Conservation (phyloP, 2,113 vertebrate genomes). For the Geococcyx californianus region DNA sequence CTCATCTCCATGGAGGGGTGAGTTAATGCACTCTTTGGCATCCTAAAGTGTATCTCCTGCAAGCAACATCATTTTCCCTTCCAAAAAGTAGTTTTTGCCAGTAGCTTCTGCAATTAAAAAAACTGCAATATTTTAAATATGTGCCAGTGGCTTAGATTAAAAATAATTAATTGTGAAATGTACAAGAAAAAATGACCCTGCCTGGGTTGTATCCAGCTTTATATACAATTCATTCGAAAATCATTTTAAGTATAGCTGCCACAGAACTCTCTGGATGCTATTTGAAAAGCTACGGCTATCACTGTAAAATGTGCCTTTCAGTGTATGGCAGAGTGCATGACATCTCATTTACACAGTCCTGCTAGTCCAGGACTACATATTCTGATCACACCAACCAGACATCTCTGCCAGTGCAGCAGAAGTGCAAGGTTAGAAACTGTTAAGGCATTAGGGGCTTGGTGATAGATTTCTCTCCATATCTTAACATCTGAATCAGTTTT, state of each 20-base stretch:
- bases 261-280: not conserved
- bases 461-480: not conserved
- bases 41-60: not conserved
- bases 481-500: not conserved
- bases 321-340: accelerated
- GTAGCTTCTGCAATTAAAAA: not conserved
- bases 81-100: not conserved
- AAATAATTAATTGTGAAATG: not conserved
- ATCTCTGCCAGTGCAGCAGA: not conserved
- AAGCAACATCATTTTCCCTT: not conserved
- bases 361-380: not conserved
- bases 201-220: not conserved
- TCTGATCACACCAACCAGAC: accelerated
- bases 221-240: not conserved
- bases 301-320: not conserved
- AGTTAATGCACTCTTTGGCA: not conserved
- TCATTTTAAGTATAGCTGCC: not conserved
- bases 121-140: not conserved
- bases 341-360: not conserved
- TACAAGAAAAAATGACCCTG: not conserved
- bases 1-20: not conserved
- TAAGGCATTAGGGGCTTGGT: not conserved
- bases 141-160: not conserved
- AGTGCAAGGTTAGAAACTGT: not conserved
- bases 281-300: not conserved